Percentiles rank a stretch among this genome's conserved stretches.
Evolutionary conservation across 2,113 vertebrate species (phyloP).

Genomic region (Pedetes capensis): DNA sequence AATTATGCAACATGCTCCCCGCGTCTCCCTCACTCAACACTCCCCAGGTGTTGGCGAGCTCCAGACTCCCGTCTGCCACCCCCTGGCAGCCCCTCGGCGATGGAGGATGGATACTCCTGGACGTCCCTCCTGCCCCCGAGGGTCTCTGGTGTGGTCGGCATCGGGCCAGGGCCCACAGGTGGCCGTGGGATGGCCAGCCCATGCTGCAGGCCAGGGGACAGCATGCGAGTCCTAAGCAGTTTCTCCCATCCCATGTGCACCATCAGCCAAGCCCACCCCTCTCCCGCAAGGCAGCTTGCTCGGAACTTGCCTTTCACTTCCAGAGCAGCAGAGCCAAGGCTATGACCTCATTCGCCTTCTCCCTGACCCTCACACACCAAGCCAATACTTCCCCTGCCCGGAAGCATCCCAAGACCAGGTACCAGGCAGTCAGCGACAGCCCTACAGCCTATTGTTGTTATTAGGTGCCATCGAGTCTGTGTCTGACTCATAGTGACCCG

Average conservation of each 20-base stretch:
- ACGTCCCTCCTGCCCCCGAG: not conserved
- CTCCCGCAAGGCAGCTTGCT: not conserved
- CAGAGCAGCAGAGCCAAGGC: not conserved
- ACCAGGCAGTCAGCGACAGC: not conserved
- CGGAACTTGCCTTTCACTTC: not conserved
- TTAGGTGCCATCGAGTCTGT: too few relatives aligned
- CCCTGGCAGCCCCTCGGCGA: not conserved
- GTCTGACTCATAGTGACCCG: too few relatives aligned
- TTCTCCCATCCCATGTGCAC: not conserved
- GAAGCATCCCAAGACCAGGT: not conserved
- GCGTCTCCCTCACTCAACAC: not conserved
- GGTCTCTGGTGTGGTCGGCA: not conserved
- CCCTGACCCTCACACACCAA: not conserved
- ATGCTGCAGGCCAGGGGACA: not conserved
- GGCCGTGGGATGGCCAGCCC: not conserved
- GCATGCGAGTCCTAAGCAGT: not conserved
- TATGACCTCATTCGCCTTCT: not conserved
- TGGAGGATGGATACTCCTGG: not conserved
- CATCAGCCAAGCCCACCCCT: not conserved
- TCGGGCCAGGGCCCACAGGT: not conserved
- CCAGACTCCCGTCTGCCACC: too few relatives aligned
- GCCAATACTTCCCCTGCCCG: not conserved
- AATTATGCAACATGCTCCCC: not conserved
- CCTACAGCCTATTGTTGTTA: not conserved
- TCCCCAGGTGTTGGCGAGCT: not conserved